Evolutionary conservation across 2,888 invertebrate genomes (phyloP).

Genomic region (Calameuta pallipes): DNA sequence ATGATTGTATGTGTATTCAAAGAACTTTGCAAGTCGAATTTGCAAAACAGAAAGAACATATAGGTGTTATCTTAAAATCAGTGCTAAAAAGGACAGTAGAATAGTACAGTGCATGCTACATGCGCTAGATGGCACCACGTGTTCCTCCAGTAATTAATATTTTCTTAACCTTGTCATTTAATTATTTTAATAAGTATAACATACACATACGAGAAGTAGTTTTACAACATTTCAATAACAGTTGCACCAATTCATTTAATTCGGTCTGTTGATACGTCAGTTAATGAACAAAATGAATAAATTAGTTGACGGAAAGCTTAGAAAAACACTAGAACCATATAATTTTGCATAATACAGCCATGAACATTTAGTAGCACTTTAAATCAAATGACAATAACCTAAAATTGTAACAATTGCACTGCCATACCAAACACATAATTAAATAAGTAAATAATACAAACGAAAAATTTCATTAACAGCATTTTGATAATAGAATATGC

Average conservation of each 20-base stretch:
- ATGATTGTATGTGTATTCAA: not conserved
- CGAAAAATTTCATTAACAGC: not conserved
- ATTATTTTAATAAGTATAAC: not conserved
- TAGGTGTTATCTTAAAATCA: not conserved
- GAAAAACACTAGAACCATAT: not conserved
- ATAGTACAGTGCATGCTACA: not conserved
- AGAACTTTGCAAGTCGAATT: not conserved
- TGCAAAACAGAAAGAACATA: not conserved
- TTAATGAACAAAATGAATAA: not conserved
- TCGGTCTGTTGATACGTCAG: not conserved
- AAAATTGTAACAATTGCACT: not conserved
- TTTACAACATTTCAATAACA: not conserved
- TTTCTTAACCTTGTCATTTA: not conserved
- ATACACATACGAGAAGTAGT: not conserved
- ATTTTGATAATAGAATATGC: too few species aligned
- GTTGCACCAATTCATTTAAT: not conserved
- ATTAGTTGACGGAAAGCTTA: not conserved
- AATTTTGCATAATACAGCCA: not conserved
- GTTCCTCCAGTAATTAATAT: not conserved
- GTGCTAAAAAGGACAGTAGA: not conserved
- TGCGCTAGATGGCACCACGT: not conserved
- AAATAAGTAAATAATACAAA: not conserved
- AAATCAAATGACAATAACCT: not conserved
- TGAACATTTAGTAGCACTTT: not conserved
- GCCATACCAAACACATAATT: not conserved